A percentile compares a stretch with the other conserved stretches of the same genome.
Evolutionary conservation across 2,888 invertebrate species (phyloP).

Genomic region (Hydropsyche betteni): DNA sequence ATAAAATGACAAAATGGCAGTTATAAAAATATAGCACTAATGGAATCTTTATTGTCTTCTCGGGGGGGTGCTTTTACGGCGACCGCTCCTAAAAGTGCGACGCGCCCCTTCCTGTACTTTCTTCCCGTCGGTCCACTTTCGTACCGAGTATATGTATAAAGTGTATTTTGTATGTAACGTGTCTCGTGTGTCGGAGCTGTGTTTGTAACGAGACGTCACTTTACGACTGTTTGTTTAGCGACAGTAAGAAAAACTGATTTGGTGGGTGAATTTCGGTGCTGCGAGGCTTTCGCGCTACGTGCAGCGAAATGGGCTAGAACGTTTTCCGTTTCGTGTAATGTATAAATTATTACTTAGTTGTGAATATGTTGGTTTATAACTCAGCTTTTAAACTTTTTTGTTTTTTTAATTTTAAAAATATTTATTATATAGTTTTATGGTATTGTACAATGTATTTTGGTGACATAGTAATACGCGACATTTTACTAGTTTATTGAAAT

Average conservation of each 20-base stretch:
- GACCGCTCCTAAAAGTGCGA: constrained; percentile 40
- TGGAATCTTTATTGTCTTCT: constrained; percentile 51
- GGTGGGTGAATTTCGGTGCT: too few relatives aligned
- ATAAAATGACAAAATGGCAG: constrained; percentile 51
- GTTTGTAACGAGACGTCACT: background rate
- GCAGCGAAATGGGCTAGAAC: too few relatives aligned
- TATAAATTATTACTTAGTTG: too few relatives aligned
- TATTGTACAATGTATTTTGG: too few relatives aligned
- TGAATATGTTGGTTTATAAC: too few relatives aligned
- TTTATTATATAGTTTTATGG: too few relatives aligned
- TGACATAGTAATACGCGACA: too few relatives aligned
- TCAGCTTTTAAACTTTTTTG: too few relatives aligned
- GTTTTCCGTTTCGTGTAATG: too few relatives aligned
- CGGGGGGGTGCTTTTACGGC: constrained; percentile 41
- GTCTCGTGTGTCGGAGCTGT: background rate
- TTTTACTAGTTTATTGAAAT: too few relatives aligned
- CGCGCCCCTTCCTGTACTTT: constrained; percentile 33
- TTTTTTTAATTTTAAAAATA: too few relatives aligned
- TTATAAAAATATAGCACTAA: constrained; percentile 51
- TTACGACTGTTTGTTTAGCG: constrained; percentile 16
- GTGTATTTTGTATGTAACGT: background rate
- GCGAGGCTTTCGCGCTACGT: too few relatives aligned
- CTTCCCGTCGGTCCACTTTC: background rate
- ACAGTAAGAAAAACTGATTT: background rate
- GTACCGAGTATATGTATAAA: constrained; percentile 4